A percentile compares a stretch with the other conserved stretches of the same genome.
Conservation (phyloP, 2,888 invertebrate genomes). For the Rhorus exstirpatorius region DNA sequence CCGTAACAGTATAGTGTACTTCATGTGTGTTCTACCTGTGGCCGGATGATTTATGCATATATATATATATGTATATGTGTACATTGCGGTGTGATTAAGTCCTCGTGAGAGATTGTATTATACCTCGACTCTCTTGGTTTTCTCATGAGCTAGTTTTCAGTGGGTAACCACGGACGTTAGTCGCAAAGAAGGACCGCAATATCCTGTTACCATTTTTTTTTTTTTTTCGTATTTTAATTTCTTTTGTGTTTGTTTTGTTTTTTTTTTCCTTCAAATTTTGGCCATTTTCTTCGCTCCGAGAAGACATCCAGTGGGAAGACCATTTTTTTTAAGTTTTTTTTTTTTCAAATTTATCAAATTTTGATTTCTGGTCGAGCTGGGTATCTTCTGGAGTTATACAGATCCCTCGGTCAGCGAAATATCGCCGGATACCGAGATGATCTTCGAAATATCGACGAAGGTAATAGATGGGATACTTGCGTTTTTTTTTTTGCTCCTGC, state of each 20-base stretch:
- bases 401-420: conserved; percentile 58
- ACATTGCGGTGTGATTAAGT: conserved; percentile 72
- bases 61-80: not conserved
- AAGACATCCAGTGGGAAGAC: not conserved
- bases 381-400: conserved; percentile 49
- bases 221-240: not conserved
- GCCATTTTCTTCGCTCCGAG: not conserved
- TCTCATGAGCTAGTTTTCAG: conserved; percentile 82
- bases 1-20: conserved; percentile 10
- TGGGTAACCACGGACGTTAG: conserved; percentile 77
- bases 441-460: conserved; percentile 59
- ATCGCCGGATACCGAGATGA: conserved; percentile 64
- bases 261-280: not conserved
- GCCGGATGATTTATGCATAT: conserved; percentile 20
- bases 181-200: conserved; percentile 56
- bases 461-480: conserved; percentile 34
- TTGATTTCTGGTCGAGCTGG: conserved; percentile 46
- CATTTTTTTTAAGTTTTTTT: not conserved
- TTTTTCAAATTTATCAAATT: not conserved
- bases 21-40: conserved; percentile 49
- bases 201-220: not conserved
- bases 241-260: not conserved
- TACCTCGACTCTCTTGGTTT: conserved; percentile 68
- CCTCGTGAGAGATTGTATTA: conserved; percentile 75
- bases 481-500: not conserved